phyloP scores from a whole-genome alignment of 2,797 vertebrate genomes.

The Ctenopoma multispine region DNA sequence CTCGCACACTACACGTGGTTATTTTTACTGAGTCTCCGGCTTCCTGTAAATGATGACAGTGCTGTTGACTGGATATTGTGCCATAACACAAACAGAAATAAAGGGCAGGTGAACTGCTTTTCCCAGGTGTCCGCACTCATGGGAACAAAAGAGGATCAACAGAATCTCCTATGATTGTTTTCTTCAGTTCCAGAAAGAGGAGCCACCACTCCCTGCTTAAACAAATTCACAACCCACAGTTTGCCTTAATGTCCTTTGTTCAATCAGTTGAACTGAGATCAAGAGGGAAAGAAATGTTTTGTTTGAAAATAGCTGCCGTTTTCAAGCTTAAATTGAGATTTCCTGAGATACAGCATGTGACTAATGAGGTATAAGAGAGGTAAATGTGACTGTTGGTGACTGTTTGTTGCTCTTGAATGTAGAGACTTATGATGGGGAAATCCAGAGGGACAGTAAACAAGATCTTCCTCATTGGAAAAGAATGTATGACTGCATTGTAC shows the following conservation, averaged over 20 bases:
- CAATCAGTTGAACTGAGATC: conserved; percentile 11
- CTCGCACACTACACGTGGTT: conserved; percentile 7
- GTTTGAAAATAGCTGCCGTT: conserved; percentile 14
- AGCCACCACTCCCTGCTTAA: conserved; percentile 66
- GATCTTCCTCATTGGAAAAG: background rate
- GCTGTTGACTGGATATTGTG: conserved; percentile 36
- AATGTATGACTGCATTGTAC: conserved; percentile 8
- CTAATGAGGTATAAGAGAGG: background rate
- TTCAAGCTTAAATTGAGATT: background rate
- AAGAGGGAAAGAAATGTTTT: conserved; percentile 9
- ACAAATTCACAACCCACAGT: conserved; percentile 56
- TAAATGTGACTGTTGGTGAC: background rate
- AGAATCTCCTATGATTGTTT: conserved; percentile 51
- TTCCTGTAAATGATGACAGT: conserved; percentile 38
- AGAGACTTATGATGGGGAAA: conserved; percentile 18
- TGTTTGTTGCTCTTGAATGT: conserved; percentile 1
- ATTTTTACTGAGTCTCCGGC: background rate
- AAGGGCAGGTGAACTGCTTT: conserved; percentile 51
- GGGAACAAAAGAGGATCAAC: conserved; percentile 55
- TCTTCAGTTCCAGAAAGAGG: conserved; percentile 30
- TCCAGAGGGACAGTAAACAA: background rate
- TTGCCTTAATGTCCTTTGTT: conserved; percentile 29
- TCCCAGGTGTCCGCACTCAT: conserved; percentile 36
- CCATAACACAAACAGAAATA: conserved; percentile 33
- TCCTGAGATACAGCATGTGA: background rate